Percentiles rank a stretch among this genome's conserved stretches.
Conservation (phyloP, 2,113 vertebrate genomes). For the Limanda limanda region DNA sequence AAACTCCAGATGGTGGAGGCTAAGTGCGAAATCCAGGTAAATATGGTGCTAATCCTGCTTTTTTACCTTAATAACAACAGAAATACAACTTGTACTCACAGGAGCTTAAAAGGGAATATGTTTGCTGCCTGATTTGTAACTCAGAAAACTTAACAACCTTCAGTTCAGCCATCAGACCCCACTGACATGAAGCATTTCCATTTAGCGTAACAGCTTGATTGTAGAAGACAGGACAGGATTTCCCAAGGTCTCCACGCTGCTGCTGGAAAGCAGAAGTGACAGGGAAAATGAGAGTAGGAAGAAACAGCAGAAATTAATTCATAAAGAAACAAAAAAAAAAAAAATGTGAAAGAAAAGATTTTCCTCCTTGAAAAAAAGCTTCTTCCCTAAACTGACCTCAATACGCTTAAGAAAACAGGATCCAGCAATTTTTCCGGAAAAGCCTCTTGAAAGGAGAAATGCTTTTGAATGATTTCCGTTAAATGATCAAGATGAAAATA, state of each 20-base stretch:
- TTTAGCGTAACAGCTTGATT: background rate
- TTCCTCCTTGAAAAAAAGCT: background rate
- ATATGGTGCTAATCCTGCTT: background rate
- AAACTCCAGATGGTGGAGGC: slow-evolving; percentile 95
- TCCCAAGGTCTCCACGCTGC: background rate
- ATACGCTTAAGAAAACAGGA: background rate
- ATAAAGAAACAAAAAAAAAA: background rate
- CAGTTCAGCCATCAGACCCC: background rate
- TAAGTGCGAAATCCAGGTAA: slow-evolving; percentile 93
- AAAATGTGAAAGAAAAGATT: background rate
- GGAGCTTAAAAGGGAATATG: slow-evolving; percentile 7
- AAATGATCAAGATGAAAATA: no score
- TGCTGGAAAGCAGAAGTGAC: background rate
- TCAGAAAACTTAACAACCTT: no score
- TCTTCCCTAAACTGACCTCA: background rate
- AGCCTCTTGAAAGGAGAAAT: background rate
- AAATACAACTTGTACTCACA: background rate
- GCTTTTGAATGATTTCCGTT: no score
- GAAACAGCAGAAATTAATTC: background rate
- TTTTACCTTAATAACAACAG: background rate
- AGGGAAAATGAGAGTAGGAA: background rate
- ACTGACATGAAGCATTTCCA: slow-evolving; percentile 1
- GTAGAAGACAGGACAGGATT: background rate
- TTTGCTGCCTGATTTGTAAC: background rate
- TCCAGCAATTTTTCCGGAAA: background rate